Percentiles rank a stretch among this genome's conserved stretches.
Evolutionary conservation across 2,113 vertebrate genomes (phyloP).

Genomic region (Leucosticte australis): DNA sequence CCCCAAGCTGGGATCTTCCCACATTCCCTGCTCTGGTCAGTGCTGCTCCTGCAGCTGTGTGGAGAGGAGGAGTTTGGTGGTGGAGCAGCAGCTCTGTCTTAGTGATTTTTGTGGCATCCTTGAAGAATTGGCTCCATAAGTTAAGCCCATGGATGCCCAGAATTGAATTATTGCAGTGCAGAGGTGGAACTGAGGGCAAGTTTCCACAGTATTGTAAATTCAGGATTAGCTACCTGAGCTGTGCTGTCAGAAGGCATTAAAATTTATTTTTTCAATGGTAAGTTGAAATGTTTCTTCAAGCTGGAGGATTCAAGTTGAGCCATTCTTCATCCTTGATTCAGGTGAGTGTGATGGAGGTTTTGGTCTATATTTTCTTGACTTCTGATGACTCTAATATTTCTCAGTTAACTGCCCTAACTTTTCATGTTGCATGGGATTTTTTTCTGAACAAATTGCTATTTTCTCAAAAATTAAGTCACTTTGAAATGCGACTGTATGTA

Average conservation of each 20-base stretch:
- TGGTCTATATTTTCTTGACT: neutral
- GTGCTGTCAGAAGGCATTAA: neutral
- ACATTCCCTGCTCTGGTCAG: neutral
- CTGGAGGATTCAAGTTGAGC: conserved; percentile 36
- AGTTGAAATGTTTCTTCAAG: conserved; percentile 49
- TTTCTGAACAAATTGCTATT: neutral
- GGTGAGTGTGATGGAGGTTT: conserved; percentile 15
- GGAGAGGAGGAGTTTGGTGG: neutral
- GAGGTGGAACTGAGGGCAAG: neutral
- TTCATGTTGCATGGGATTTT: conserved; percentile 8
- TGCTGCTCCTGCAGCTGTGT: neutral
- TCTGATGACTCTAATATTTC: conserved; percentile 7
- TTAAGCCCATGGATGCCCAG: neutral
- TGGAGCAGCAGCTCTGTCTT: neutral
- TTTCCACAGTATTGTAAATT: neutral
- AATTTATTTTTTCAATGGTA: conserved; percentile 3
- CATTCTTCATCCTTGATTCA: neutral
- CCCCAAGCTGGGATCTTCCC: neutral
- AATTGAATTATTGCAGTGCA: neutral
- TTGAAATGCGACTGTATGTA: neutral
- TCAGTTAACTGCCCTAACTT: conserved; percentile 33
- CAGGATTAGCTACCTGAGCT: neutral
- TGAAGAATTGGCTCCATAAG: neutral
- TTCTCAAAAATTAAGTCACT: neutral
- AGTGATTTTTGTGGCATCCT: neutral